Base-by-base conservation (phyloP, 2,113 vertebrate genomes). In the Hippocampus mohnikei region DNA sequence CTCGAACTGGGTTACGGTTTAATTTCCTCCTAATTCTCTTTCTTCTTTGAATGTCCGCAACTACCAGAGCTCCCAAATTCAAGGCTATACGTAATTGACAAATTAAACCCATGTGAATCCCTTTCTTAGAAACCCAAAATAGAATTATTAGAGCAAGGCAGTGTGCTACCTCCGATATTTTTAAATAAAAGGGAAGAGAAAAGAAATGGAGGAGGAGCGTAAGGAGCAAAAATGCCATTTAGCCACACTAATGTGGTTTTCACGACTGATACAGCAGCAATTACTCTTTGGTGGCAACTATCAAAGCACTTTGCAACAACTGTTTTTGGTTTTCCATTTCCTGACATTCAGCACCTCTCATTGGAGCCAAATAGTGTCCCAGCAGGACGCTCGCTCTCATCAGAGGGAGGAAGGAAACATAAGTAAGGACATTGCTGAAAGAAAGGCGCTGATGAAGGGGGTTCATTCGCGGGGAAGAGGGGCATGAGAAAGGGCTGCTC, bases 71-170 rank as follows among this genome's bases (percentile, higher is more conserved):
- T 64, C 70, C 77, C 69, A 70, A 86, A 86, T 83, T 80, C 69
- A 62, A 75, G 69, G 80, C 81, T 86, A 80, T 87, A 11, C 11
- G n/a, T 6, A 90, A 88, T 88, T 89, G 86, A 79, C 85, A 86
- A 87, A 85, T 84, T 72, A 83, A 85, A 85, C 84, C 84, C 83
- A 73, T 75, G 73, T 9, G 75, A 78, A 87, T 84, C 77, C 84
- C 77, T 78, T 88, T 48, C 82, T 88, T 88, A 87, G 81, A 23
- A 66, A 74, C 71, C 69, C 75, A 75, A 84, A 85, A 87, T 84
- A 71, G 76, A 87, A 89, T 85, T 88, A 88, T 87, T 88, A 85
- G 83, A 85, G 77, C 75, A 85, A 85, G 86, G 81, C 44, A 72
- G 66, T 69, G 46, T 77, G 72, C 21, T 2, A 63, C 67, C 75